Percentiles rank a stretch among this genome's conserved stretches.
Conservation (phyloP, 2,113 vertebrate genomes). For the Zosterops pallidus region DNA sequence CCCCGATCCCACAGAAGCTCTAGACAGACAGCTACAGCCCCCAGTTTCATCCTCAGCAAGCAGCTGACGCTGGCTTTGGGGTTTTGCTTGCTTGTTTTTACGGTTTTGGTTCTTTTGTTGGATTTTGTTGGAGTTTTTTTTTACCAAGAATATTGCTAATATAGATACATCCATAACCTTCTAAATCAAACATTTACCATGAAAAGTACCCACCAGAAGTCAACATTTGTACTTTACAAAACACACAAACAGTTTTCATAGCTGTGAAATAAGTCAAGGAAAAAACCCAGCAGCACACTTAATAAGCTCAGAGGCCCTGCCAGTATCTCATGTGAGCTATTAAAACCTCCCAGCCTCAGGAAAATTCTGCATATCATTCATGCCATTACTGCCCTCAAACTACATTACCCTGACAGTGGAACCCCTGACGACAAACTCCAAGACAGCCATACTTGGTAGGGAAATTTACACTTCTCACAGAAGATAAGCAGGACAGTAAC, state of each 20-base stretch:
- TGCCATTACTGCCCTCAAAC: not conserved
- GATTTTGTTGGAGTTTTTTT: not conserved
- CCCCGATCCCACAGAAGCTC: not conserved
- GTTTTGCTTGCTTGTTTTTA: not conserved
- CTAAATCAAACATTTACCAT: not conserved
- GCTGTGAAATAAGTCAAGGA: not conserved
- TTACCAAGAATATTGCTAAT: not conserved
- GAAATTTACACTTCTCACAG: not conserved
- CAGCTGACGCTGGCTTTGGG: not conserved
- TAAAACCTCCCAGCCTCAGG: not conserved
- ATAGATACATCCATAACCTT: not conserved
- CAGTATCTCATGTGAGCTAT: not conserved
- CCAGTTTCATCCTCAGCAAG: not conserved
- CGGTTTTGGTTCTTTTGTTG: not conserved
- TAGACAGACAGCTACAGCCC: not conserved
- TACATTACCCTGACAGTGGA: not conserved
- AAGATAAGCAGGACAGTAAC: not conserved
- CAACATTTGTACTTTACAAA: not conserved
- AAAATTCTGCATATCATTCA: not conserved
- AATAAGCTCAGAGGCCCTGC: not conserved
- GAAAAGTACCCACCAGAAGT: not conserved
- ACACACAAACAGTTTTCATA: not conserved
- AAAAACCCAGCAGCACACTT: rapidly evolving
- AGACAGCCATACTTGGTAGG: not conserved
- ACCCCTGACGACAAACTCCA: not conserved